These are phyloP conservation scores for Thera obeliscata DNA, from an alignment of 2,888 invertebrate species.

Conservation along the genomic window DNA sequence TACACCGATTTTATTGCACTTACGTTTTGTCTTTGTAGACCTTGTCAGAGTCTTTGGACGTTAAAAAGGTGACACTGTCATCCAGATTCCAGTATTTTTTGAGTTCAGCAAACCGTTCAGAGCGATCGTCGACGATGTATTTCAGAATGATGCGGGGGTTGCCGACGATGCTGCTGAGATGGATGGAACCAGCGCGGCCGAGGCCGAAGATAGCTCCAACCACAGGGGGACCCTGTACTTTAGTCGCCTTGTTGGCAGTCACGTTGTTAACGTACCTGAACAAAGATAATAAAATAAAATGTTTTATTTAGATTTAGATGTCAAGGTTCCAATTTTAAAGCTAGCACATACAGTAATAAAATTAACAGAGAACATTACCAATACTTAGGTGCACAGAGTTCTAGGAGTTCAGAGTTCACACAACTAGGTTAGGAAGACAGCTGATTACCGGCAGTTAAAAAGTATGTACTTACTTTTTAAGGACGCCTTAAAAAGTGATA, in stretches of 20 bases:
- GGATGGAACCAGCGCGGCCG: conserved; percentile 86
- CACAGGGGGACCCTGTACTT: conserved; percentile 54
- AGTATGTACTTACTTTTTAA: no score
- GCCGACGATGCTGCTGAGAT: conserved; percentile 75
- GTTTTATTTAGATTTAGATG: no score
- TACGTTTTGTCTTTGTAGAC: conserved; percentile 84
- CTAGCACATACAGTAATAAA: no score
- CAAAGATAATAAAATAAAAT: conserved; percentile 2
- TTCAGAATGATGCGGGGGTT: conserved; percentile 79
- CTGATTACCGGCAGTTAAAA: no score
- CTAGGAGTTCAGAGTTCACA: no score
- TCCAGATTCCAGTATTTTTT: conserved; percentile 79
- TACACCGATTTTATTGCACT: conserved; percentile 3
- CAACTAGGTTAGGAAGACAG: no score
- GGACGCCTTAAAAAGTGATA: no score
- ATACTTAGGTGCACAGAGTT: no score
- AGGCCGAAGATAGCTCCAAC: conserved; percentile 84
- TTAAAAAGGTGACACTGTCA: conserved; percentile 72
- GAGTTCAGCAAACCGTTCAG: conserved; percentile 69
- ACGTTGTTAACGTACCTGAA: conserved; percentile 72
- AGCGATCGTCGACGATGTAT: conserved; percentile 84
- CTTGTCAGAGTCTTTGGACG: conserved; percentile 71
- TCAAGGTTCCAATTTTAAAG: no score
- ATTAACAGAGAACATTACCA: no score
- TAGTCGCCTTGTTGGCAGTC: conserved; percentile 52